phyloP scores from a whole-genome alignment of 2,888 invertebrate species.

The Drosophila pseudotalamancana region DNA sequence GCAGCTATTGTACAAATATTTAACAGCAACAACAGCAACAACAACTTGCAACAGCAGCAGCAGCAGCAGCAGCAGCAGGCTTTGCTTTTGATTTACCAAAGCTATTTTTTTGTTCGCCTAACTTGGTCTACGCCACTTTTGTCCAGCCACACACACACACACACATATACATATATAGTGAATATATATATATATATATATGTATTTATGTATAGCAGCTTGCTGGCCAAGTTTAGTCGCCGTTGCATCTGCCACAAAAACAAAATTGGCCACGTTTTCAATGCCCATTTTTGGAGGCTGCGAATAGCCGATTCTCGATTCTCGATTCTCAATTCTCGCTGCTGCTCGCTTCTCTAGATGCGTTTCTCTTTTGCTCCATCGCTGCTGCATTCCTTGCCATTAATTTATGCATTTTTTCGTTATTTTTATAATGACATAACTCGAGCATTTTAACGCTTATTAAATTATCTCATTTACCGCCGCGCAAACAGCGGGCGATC shows the following conservation, averaged over 20 bases:
- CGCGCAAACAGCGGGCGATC: constrained; percentile 75
- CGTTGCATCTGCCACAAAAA: constrained; percentile 38
- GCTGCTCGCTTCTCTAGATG: not conserved
- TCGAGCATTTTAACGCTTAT: constrained; percentile 84
- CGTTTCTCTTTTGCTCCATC: constrained; percentile 3
- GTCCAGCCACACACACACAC: constrained; percentile 25
- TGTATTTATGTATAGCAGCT: constrained; percentile 7
- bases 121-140: constrained; percentile 65
- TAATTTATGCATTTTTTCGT: constrained; percentile 73
- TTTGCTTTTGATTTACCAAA: constrained; percentile 63
- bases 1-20: constrained; percentile 78
- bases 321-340: not conserved
- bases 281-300: constrained; percentile 77
- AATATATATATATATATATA: not conserved
- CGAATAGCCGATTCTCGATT: constrained; percentile 2
- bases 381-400: constrained; percentile 36
- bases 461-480: constrained; percentile 83
- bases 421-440: constrained; percentile 83
- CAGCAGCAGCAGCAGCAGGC: constrained; percentile 16
- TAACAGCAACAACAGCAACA: constrained; percentile 50
- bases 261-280: constrained; percentile 60
- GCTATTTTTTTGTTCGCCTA: constrained; percentile 64
- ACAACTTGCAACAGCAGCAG: constrained; percentile 24
- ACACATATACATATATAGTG: constrained; percentile 7
- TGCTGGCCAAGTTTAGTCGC: constrained; percentile 34